Conservation (phyloP, 1,140 invertebrate genomes). For the Solenopsis invicta region DNA sequence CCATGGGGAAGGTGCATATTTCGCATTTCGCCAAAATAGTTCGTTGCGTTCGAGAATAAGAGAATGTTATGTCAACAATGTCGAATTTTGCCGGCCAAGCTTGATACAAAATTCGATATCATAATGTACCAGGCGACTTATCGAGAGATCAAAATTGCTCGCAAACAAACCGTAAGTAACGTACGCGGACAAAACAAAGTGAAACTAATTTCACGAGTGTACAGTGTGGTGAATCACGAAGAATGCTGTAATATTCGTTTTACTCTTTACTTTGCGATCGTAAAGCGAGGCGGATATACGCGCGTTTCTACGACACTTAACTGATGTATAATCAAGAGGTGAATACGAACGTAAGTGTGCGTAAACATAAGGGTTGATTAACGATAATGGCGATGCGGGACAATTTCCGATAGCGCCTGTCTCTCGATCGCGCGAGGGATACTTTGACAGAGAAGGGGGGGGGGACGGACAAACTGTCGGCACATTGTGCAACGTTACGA, state of each 20-base stretch:
- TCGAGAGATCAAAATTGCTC: neutral
- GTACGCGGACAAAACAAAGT: slow-evolving; percentile 16
- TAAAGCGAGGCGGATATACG: slow-evolving; percentile 8
- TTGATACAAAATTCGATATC: slow-evolving; percentile 28
- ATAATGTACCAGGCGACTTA: slow-evolving; percentile 32
- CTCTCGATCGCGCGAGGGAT: slow-evolving; percentile 67
- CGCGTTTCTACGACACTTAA: slow-evolving; percentile 20
- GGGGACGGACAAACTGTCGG: slow-evolving; percentile 55
- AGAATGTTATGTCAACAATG: neutral
- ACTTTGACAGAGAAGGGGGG: neutral
- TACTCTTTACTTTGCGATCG: slow-evolving; percentile 3
- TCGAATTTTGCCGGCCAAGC: neutral
- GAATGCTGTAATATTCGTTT: neutral
- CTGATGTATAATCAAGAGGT: slow-evolving; percentile 53
- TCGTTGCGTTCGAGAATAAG: neutral
- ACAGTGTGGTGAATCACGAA: neutral
- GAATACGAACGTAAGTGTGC: slow-evolving; percentile 55
- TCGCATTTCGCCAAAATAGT: neutral
- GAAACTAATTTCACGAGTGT: neutral
- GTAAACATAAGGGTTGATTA: slow-evolving; percentile 77
- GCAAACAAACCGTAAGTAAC: neutral
- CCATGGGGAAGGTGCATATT: neutral
- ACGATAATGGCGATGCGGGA: slow-evolving; percentile 74
- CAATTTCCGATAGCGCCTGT: slow-evolving; percentile 73
- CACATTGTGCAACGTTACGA: slow-evolving; percentile 69